A percentile compares a stretch with the other conserved stretches of the same genome.
Conservation (phyloP, 2,888 invertebrate genomes). For the Cephonodes hylas region DNA sequence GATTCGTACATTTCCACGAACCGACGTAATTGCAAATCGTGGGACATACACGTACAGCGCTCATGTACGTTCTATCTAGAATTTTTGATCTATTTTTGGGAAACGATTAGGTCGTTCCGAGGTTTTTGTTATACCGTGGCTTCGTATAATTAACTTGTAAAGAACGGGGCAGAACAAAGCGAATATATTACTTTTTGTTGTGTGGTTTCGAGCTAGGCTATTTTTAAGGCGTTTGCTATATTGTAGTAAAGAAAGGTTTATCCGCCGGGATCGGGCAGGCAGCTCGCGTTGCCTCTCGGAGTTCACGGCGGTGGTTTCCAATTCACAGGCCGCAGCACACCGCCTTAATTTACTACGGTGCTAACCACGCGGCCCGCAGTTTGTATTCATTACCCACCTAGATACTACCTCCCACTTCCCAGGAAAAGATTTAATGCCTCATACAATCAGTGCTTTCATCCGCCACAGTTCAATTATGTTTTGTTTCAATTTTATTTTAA, state of each 20-base stretch:
- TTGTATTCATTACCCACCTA: constrained; percentile 78
- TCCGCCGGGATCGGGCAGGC: constrained; percentile 46
- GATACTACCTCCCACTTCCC: constrained; percentile 50
- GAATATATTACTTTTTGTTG: neutral
- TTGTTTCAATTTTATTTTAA: neutral
- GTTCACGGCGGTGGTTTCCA: constrained; percentile 49
- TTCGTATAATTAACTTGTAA: neutral
- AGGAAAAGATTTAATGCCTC: constrained; percentile 62
- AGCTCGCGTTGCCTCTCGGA: constrained; percentile 40
- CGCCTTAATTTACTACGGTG: constrained; percentile 71
- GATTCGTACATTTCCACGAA: constrained; percentile 71
- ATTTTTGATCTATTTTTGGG: constrained; percentile 34
- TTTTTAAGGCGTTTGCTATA: constrained; percentile 14
- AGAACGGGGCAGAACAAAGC: neutral
- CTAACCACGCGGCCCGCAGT: constrained; percentile 71
- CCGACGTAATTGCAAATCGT: constrained; percentile 68
- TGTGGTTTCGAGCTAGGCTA: neutral
- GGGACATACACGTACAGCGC: constrained; percentile 28
- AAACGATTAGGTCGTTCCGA: constrained; percentile 20
- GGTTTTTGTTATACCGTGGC: neutral
- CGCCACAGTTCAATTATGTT: constrained; percentile 54
- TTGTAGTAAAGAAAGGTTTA: constrained; percentile 47
- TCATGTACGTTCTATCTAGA: constrained; percentile 21
- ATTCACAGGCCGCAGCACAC: constrained; percentile 52
- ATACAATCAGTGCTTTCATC: constrained; percentile 62